A percentile compares a stretch with the other conserved stretches of the same genome.
These are phyloP conservation scores for Presbytis comata DNA, from an alignment of 2,797 vertebrate species.

Conservation along the genomic window DNA sequence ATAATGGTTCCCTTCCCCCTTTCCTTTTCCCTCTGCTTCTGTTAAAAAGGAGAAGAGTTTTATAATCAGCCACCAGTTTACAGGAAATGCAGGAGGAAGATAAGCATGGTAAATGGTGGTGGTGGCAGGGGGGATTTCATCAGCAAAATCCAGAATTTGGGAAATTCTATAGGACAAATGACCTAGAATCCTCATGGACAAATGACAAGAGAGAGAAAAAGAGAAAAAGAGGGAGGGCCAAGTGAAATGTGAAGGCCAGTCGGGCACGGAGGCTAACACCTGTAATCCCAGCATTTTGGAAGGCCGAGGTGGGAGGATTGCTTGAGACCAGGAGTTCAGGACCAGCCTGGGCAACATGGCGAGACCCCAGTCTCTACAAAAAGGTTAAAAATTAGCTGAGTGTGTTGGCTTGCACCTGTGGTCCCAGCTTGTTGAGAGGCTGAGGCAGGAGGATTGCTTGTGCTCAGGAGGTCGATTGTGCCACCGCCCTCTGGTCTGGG, in stretches of 20 bases:
- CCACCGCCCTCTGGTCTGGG: neutral
- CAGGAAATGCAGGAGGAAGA: neutral
- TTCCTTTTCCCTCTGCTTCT: neutral
- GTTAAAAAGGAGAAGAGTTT: neutral
- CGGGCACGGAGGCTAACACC: neutral
- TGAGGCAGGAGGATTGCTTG: neutral
- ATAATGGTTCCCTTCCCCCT: neutral
- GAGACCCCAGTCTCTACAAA: neutral
- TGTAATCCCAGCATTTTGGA: neutral
- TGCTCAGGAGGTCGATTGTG: neutral
- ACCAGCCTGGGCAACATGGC: neutral
- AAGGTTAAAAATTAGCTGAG: neutral
- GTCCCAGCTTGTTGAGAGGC: no score
- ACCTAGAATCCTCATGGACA: neutral
- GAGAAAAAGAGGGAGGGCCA: neutral
- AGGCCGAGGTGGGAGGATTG: neutral
- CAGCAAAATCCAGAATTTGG: neutral
- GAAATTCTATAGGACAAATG: neutral
- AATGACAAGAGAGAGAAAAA: neutral
- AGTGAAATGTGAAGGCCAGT: neutral
- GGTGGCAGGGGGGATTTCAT: neutral
- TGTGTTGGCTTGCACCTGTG: neutral
- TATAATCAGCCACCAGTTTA: neutral
- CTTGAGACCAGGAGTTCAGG: neutral
- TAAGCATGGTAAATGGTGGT: neutral